Conservation (phyloP, 2,888 invertebrate species). For the Fragum sueziense region DNA sequence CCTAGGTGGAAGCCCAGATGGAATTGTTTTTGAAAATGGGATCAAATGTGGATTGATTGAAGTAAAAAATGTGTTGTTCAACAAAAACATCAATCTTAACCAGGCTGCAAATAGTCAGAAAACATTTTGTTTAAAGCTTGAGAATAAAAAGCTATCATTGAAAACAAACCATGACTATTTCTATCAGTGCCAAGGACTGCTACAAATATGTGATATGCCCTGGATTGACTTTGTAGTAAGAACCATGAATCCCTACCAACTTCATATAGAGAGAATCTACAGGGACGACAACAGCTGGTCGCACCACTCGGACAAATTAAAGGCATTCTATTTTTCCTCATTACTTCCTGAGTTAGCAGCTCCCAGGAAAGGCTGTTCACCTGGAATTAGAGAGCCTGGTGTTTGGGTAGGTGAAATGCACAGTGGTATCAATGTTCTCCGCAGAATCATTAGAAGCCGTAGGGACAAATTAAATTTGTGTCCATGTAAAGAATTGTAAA, state of each 20-base stretch:
- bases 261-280: slow-evolving; percentile 29
- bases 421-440: too few relatives aligned
- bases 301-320: slow-evolving; percentile 28
- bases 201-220: slow-evolving; percentile 28
- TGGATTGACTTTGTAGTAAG: slow-evolving; percentile 50
- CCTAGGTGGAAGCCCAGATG: slow-evolving; percentile 45
- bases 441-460: too few relatives aligned
- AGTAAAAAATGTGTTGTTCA: slow-evolving; percentile 33
- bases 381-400: too few relatives aligned
- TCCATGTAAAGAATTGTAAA: too few relatives aligned
- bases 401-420: too few relatives aligned
- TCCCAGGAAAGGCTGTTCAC: too few relatives aligned
- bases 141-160: slow-evolving; percentile 17
- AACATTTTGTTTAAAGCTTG: slow-evolving; percentile 34
- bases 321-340: slow-evolving; percentile 25
- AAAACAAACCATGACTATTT: slow-evolving; percentile 43
- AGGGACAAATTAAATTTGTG: too few relatives aligned
- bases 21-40: slow-evolving; percentile 16
- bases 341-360: slow-evolving; percentile 35
- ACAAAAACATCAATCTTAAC: slow-evolving; percentile 20
- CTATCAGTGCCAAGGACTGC: too few relatives aligned
- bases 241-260: slow-evolving; percentile 37
- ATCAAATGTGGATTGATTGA: slow-evolving; percentile 3
- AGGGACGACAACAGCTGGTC: slow-evolving; percentile 33
- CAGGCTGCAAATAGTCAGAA: slow-evolving; percentile 22